Percentiles rank a stretch among this genome's conserved stretches.
phyloP scores from a whole-genome alignment of 2,797 vertebrate genomes.

The Tamandua tetradactyla region DNA sequence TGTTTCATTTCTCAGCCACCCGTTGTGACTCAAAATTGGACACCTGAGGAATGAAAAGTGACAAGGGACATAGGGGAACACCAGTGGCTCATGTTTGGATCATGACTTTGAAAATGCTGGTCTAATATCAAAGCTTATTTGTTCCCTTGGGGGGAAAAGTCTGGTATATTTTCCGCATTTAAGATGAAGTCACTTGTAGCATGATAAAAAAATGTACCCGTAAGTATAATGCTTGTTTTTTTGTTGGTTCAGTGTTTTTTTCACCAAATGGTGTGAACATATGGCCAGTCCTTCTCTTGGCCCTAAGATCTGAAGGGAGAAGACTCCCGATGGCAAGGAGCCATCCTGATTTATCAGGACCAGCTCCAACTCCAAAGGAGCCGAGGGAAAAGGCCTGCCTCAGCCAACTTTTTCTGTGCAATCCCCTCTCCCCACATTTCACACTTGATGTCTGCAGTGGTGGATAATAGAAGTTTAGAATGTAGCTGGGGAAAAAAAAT shows the following conservation, averaged over 20 bases:
- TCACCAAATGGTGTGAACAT: slow-evolving; percentile 55
- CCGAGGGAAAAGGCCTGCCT: background rate
- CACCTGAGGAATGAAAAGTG: background rate
- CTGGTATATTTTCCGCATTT: background rate
- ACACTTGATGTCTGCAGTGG: background rate
- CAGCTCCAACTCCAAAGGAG: background rate
- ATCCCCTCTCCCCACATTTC: background rate
- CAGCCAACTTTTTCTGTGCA: background rate
- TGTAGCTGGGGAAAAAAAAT: background rate
- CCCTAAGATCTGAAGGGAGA: background rate
- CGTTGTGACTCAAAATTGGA: background rate
- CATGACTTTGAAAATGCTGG: background rate
- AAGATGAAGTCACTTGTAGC: background rate
- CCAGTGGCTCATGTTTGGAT: background rate
- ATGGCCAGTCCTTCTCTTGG: slow-evolving; percentile 36
- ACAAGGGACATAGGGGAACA: background rate
- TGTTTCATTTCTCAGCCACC: background rate
- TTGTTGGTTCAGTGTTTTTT: slow-evolving; percentile 28
- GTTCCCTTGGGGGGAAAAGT: background rate
- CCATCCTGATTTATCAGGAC: background rate
- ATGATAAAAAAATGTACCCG: background rate
- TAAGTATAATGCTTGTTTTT: background rate
- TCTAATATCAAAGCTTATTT: background rate
- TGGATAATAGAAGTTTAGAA: background rate
- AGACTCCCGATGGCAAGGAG: background rate